Base-by-base conservation (phyloP, 2,888 invertebrate genomes). In the Silvanus unidentatus region DNA sequence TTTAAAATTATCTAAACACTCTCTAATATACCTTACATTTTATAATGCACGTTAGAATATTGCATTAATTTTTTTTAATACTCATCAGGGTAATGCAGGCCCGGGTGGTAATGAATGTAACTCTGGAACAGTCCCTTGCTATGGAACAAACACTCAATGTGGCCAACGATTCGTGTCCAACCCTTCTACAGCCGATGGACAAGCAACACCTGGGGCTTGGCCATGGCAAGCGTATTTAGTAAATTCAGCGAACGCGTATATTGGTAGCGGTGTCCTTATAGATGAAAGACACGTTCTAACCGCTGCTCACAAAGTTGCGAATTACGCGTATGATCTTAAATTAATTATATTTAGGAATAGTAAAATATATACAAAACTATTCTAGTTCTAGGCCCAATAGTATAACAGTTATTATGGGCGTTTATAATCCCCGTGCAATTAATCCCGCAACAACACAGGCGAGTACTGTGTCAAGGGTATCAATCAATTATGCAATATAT, bases 181-280 rank as follows among this genome's bases (percentile, higher is more conserved):
- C 1, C 57, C 69, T 13, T 57, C 67, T 2, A 66, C 74, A 1
- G 62, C 53, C 11, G 52, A 68, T 16, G 82, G 82, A 1, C 77
- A 80, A 66, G 79, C 86, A 8, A 73, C 72, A 48, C 82, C 76
- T 57, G 86, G 86, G 10, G 81, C 82, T 55, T 85, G 79, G 68
- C 87, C 87, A 2, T 88, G 87, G 87, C 81, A 81, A 73, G 84
- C 81, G 42, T 66, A 58, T 37, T 43, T 69, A 12, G 52, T 52
- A 14, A 66, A 65, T 45, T 59, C 61, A 40, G 65, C 65, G 5
- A 53, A 57, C 46, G 10, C 39, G 5, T 88, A 82, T 60, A 70
- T 86, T 32, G 87, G 86, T 15, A 84, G 86, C 28, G 88, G 86
- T 8, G 85, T 82, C 1, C 72, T 89, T 2, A 76, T 88, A 36